Evolutionary conservation across 2,113 vertebrate species (phyloP).

Genomic region (Bubo bubo): DNA sequence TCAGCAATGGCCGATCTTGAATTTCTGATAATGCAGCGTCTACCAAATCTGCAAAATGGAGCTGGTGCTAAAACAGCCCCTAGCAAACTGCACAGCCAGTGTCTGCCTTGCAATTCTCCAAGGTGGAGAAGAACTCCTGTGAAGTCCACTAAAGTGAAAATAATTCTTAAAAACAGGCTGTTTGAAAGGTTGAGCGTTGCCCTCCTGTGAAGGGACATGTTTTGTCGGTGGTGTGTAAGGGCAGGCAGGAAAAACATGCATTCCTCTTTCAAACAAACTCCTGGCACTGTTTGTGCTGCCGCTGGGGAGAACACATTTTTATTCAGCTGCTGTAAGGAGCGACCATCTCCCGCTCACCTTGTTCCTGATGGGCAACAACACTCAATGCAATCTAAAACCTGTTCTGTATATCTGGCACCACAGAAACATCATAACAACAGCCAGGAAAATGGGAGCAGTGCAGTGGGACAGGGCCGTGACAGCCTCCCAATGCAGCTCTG

Average conservation of each 20-base stretch:
- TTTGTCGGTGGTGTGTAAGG: background rate
- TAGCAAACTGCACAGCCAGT: background rate
- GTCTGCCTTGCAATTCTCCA: accelerated
- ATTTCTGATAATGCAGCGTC: accelerated
- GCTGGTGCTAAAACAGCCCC: accelerated
- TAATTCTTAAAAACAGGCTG: background rate
- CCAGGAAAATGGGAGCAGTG: background rate
- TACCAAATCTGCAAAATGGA: accelerated
- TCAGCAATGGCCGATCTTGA: background rate
- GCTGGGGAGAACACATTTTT: background rate
- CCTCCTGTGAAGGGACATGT: accelerated
- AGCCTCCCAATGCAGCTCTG: accelerated
- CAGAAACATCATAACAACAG: accelerated
- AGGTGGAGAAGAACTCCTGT: background rate
- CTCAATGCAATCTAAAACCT: background rate
- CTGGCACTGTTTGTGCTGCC: background rate
- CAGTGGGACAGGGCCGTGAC: accelerated
- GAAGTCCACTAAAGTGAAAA: background rate
- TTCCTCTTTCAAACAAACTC: background rate
- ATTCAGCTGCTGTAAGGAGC: background rate
- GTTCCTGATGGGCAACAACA: background rate
- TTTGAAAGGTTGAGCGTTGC: background rate
- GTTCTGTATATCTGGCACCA: background rate
- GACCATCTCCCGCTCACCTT: accelerated
- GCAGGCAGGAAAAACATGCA: background rate